Base-by-base conservation (phyloP, 2,797 vertebrate species). In the Crenichthys baileyi region DNA sequence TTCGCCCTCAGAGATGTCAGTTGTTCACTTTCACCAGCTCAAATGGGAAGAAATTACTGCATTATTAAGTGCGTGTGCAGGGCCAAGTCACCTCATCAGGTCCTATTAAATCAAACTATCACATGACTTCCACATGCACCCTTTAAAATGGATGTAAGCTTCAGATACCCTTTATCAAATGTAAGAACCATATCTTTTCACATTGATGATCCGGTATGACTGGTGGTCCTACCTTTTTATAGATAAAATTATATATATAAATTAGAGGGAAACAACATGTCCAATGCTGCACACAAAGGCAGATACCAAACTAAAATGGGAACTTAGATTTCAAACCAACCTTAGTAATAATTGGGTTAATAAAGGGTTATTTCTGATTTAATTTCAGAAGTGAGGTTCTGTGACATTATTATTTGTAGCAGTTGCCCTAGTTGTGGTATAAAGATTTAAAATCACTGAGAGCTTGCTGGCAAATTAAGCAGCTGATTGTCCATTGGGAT, bases 11-110 rank as follows among this genome's bases (percentile, higher is more conserved):
- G 77, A 71, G 77, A 81, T 92, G 91, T 89, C 88, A 82, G 82
- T 84, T 70, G 65, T 77, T 83, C 76, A 48, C 87, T 89, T 77
- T 79, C 73, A 94, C 87, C 91, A 85, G 96, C 96, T 96, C 96
- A 97, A 96, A 97, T 92, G 94, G 96, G 96, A 93, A 96, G 95
- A 96, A 97, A 98, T 97, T 95, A 96, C 96, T 97, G 96, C 97
- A 97, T 98, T 98, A 98, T 98, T 98, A 97, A 98, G 82, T 83
- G 79, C 86, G 84, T 80, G 81, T 81, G 92, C 81, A 96, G 93
- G 95, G 95, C 96, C 77, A 85, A 83, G 92, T 90, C 96, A 96
- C 96, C 91, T 95, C 85, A 94, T 95, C 90, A 90, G 78, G 89
- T 90, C 95, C 96, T 97, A 98, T 98, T 96, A 94, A 96, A 96